phyloP scores from a whole-genome alignment of 2,888 invertebrate species.

The Monopis laevigella region DNA sequence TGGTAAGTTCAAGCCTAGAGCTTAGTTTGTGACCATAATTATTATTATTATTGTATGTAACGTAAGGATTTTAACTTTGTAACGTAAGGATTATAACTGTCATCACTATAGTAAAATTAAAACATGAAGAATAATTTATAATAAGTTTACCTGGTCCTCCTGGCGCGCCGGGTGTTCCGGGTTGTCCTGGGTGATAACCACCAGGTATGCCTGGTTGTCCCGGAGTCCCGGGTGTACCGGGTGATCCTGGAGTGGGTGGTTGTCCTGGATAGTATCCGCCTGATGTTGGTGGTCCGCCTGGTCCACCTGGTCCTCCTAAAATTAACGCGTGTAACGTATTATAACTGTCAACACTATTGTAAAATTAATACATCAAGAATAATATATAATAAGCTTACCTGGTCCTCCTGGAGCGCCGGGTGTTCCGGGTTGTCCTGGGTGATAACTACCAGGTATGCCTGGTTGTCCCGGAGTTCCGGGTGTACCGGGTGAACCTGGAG shows the following conservation, averaged over 20 bases:
- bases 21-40: too few relatives aligned
- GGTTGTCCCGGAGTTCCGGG: constrained; percentile 47
- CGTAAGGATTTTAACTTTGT: too few relatives aligned
- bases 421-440: constrained; percentile 32
- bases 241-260: constrained; percentile 30
- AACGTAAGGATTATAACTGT: too few relatives aligned
- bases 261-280: constrained; percentile 12
- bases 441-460: constrained; percentile 28
- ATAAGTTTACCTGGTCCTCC: constrained; percentile 28
- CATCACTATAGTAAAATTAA: too few relatives aligned
- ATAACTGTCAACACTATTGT: too few relatives aligned
- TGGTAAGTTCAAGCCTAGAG: too few relatives aligned
- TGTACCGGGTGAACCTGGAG: constrained; percentile 24
- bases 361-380: too few relatives aligned
- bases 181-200: constrained; percentile 10
- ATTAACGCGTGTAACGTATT: too few relatives aligned
- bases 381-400: too few relatives aligned
- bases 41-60: constrained; percentile 21
- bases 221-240: constrained; percentile 44
- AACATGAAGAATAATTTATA: too few relatives aligned
- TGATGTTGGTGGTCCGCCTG: constrained; percentile 19
- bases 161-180: constrained; percentile 24
- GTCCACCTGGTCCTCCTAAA: constrained; percentile 34
- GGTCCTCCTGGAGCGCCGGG: constrained; percentile 18
- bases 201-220: constrained; percentile 19